Evolutionary conservation across 2,888 invertebrate genomes (phyloP).

Genomic region (Acleris laterana): DNA sequence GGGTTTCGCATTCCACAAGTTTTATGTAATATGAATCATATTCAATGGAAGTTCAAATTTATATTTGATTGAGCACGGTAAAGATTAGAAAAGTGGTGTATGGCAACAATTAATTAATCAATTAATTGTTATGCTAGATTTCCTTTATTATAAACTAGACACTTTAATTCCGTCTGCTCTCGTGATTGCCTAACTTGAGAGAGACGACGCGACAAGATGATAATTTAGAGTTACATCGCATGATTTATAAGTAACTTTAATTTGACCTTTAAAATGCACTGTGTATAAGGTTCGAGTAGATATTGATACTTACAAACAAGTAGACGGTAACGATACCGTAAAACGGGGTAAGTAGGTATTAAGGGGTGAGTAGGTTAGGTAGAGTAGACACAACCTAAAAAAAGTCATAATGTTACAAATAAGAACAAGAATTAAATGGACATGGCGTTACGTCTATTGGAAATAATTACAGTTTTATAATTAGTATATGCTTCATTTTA

Average conservation of each 20-base stretch:
- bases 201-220: constrained; percentile 1
- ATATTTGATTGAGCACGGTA: background rate
- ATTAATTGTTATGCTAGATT: background rate
- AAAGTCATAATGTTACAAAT: too few species aligned
- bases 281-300: background rate
- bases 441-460: too few species aligned
- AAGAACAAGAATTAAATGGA: too few species aligned
- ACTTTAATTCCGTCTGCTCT: background rate
- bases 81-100: background rate
- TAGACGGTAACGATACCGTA: background rate
- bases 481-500: too few species aligned
- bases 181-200: background rate
- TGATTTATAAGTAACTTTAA: constrained; percentile 11
- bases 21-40: background rate
- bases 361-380: too few species aligned
- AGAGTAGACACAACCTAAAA: too few species aligned
- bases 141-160: background rate
- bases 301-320: background rate
- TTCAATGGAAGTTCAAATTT: background rate
- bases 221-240: background rate
- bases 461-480: too few species aligned
- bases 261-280: background rate
- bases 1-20: background rate
- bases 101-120: background rate
- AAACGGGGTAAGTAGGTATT: too few species aligned